phyloP scores from a whole-genome alignment of 2,888 invertebrate species.

The Thyatira batis region DNA sequence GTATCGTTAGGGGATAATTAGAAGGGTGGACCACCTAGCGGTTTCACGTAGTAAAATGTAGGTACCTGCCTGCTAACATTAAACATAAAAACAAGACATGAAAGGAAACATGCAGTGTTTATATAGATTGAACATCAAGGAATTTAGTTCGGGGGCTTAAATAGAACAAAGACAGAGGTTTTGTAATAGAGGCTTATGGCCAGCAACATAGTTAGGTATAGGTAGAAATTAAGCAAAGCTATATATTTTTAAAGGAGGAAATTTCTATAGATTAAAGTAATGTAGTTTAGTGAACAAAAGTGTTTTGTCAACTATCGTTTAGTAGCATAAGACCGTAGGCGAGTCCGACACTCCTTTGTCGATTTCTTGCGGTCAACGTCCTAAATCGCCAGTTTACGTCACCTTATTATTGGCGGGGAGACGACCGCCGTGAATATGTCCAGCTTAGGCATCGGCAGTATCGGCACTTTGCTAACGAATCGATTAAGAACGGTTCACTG shows the following conservation, averaged over 20 bases:
- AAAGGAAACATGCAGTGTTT: not conserved
- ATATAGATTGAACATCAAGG: not conserved
- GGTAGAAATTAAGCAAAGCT: not conserved
- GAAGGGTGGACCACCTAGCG: slow-evolving; percentile 6
- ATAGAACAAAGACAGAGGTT: no score
- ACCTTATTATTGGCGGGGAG: slow-evolving; percentile 51
- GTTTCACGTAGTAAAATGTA: no score
- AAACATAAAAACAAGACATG: no score
- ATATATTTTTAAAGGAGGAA: not conserved
- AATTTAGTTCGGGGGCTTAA: no score
- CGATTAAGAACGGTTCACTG: slow-evolving; percentile 57
- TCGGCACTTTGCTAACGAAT: slow-evolving; percentile 59
- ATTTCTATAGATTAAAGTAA: not conserved
- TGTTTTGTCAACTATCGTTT: slow-evolving; percentile 9
- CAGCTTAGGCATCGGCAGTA: slow-evolving; percentile 50
- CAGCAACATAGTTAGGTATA: no score
- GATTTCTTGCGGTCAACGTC: slow-evolving; percentile 58
- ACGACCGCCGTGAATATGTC: slow-evolving; percentile 53
- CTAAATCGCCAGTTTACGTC: slow-evolving; percentile 60
- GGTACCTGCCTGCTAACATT: no score
- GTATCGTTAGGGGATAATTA: slow-evolving; percentile 5
- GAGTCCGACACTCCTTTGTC: slow-evolving; percentile 50
- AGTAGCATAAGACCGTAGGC: slow-evolving; percentile 21
- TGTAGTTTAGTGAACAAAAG: not conserved
- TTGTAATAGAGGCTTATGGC: no score